Evolutionary conservation across 2,888 invertebrate genomes (phyloP).

Genomic region (Eledone cirrhosa): DNA sequence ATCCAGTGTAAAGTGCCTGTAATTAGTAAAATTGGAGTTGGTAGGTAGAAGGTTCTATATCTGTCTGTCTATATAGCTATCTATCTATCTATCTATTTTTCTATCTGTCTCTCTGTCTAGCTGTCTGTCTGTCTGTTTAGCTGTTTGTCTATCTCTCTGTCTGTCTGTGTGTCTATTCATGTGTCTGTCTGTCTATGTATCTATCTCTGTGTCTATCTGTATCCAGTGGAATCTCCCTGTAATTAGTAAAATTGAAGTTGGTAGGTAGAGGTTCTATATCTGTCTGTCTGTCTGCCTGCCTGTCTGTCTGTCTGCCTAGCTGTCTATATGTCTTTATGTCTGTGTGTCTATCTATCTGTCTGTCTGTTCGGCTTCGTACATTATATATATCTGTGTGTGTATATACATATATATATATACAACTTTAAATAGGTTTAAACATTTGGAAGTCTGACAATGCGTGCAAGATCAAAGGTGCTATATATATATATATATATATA

Average conservation of each 20-base stretch:
- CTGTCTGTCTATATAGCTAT: background rate
- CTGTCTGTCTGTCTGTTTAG: constrained; percentile 17
- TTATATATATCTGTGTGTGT: too few relatives aligned
- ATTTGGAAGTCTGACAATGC: too few relatives aligned
- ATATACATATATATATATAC: too few relatives aligned
- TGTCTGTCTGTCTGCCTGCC: background rate
- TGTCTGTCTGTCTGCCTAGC: constrained; percentile 11
- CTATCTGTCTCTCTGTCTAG: background rate
- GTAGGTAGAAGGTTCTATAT: constrained; percentile 42
- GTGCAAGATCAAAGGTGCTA: too few relatives aligned
- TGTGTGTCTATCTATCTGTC: background rate
- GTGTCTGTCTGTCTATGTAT: too few relatives aligned
- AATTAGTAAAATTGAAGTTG: constrained; percentile 58
- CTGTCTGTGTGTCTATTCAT: background rate
- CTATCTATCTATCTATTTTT: background rate
- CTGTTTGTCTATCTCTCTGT: constrained; percentile 11
- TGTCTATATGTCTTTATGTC: background rate
- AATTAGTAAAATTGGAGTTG: constrained; percentile 59
- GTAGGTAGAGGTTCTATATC: constrained; percentile 41
- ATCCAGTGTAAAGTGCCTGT: constrained; percentile 75
- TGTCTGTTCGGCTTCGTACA: too few relatives aligned
- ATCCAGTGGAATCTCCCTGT: constrained; percentile 75
- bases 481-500: too few relatives aligned
- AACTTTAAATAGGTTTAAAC: too few relatives aligned
- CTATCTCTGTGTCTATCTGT: constrained; percentile 24